Conservation (phyloP, 2,113 vertebrate species). For the Xenopus borealis region DNA sequence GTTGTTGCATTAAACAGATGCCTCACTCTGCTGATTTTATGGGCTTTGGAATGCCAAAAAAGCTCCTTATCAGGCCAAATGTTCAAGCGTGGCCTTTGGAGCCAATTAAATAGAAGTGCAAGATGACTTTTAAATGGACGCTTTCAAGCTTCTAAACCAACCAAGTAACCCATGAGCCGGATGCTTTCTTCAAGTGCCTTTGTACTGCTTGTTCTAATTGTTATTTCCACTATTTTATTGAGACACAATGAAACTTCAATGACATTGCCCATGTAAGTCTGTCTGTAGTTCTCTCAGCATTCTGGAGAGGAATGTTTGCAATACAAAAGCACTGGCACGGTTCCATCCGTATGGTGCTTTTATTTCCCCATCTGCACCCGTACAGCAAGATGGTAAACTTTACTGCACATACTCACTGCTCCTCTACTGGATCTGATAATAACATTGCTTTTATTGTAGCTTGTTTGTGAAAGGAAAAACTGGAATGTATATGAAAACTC, state of each 20-base stretch:
- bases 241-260: conserved; percentile 49
- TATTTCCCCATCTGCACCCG: conserved; percentile 38
- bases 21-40: conserved; percentile 65
- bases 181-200: conserved; percentile 53
- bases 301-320: conserved; percentile 30
- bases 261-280: background rate
- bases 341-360: conserved; percentile 32
- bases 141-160: conserved; percentile 57
- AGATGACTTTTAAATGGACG: conserved; percentile 63
- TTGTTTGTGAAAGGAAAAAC: background rate
- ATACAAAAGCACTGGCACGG: conserved; percentile 10
- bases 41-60: conserved; percentile 57
- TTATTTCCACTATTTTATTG: conserved; percentile 47
- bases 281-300: background rate
- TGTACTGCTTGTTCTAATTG: conserved; percentile 47
- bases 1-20: conserved; percentile 64
- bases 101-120: conserved; percentile 58
- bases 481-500: conserved; percentile 27
- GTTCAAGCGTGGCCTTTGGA: conserved; percentile 57
- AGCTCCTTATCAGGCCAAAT: conserved; percentile 58
- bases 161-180: conserved; percentile 53
- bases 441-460: conserved; percentile 14
- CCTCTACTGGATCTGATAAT: conserved; percentile 29
- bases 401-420: conserved; percentile 26
- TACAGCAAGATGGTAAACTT: conserved; percentile 26